Evolutionary conservation across 2,797 vertebrate species (phyloP), one percentile per base, ranked within the genome.

Genomic region (Pygocentrus nattereri): DNA sequence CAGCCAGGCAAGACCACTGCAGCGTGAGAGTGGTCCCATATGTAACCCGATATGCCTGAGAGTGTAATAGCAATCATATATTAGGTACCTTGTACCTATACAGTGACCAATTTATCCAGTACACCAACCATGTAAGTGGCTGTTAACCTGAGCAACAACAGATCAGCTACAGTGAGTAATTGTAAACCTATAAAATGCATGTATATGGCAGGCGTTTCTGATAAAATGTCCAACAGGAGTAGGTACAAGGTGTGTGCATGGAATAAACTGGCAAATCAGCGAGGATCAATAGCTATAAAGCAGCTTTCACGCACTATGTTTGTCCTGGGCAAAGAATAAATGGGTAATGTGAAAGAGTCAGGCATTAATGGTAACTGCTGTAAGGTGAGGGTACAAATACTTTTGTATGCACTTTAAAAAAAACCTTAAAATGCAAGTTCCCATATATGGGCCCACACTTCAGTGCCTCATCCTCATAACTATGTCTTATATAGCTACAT

Each of bases 31-130:
- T 15, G 59, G 59, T 71, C 78, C 41, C 50, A 61, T 41, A 68
- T 80, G 76, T 72, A 65, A 7, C 23, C 23, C 67, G 30, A 64
- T 71, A 65, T 52, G 68, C 59, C 62, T 82, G 71, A 56, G 54
- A 76, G 27, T 27, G 71, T 69, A 30, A 61, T 59, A 59, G 56
- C 56, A 25, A 59, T 10, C 3, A 2, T 59, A 6, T 56, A 56
- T 56, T 21, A 56, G 54, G 21, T 23, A 56, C 54, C 4, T 21
- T 56, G 54, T 56, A n/a, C 4, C 54, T n/a, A 27, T 23, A 59
- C 8, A 59, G 27, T 59, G n/a, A 23, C 23, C 54, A 56, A 56
- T 56, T 56, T 6, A 18, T 56, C 54, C n/a, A 44, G 41, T 44
- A 44, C 11, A 44, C 41, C 12, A 41, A 11, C 8, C 41, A 44